Base-by-base conservation (phyloP, 2,888 invertebrate genomes). In the Allophyes oxyacanthae region DNA sequence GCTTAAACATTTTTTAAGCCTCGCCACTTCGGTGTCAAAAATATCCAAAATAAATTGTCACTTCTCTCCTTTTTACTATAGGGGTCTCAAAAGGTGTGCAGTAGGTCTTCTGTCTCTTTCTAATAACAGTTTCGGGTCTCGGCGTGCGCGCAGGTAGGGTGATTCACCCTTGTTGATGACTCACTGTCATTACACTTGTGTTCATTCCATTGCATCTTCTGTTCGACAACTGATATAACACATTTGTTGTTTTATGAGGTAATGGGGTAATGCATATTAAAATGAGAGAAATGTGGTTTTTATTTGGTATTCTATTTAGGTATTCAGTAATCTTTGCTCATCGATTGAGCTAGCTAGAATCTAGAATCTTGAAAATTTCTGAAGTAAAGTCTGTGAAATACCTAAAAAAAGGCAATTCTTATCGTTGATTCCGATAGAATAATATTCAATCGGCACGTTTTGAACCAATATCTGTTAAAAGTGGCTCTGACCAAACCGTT, bases 141-240 rank as follows among this genome's bases (percentile, higher is more conserved):
- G 15, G 72, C 75, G 73, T 56, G 26, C 37, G 72, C 72, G 77
- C 84, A 83, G 84, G 84, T 84, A 84, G 74, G 75, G 72, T 83
- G 80, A 80, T 46, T 81, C 82, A 80, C 65, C 71, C 68, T 62
- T 51, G 63, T 60, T 56, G 65, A 56, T 72, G 75, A 72, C 64
- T 69, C 73, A 72, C 49, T 60, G 59, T 56, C 59, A 59, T 66
- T 65, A 60, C 45, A 51, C 41, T 59, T 54, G 37, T 59, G 48
- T 42, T 48, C 42, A 43, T 57, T 71, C 49, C 77, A 66, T 69
- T 69, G 61, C 77, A 28, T 36, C 15, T 67, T 60, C 26, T 46
- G 14, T 55, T 49, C 11, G 46, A 34, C 48, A 41, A 28, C 26
- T 51, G 45, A 25, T 52, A 37, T 57, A 13, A 52, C 10, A 2